Conservation (phyloP, 2,888 invertebrate species). For the Stegophylla sp. region DNA sequence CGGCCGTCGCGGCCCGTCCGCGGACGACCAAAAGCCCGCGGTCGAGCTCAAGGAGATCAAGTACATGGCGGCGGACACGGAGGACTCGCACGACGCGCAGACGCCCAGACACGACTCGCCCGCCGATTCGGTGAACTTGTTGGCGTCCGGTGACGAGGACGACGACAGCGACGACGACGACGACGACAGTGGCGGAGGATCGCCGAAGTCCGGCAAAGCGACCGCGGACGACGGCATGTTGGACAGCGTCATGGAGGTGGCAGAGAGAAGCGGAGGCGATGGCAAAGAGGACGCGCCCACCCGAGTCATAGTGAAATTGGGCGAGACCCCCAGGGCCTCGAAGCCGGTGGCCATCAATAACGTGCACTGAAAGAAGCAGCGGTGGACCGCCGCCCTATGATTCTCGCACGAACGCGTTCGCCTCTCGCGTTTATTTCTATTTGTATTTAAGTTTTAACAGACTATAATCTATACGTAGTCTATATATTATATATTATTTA, state of each 20-base stretch:
- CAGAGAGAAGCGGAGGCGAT: not conserved
- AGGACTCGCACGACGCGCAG: slow-evolving; percentile 10
- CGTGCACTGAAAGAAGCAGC: slow-evolving; percentile 6
- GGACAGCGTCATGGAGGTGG: not conserved
- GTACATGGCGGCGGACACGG: slow-evolving; percentile 31
- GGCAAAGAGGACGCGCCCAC: not conserved
- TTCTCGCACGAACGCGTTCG: too few species aligned
- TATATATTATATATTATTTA: not conserved
- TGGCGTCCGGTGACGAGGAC: slow-evolving; percentile 9
- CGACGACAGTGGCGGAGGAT: not conserved
- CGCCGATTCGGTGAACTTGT: slow-evolving; percentile 7
- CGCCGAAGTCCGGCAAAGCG: not conserved
- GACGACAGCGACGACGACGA: not conserved
- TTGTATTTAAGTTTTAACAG: too few species aligned
- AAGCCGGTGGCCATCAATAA: slow-evolving; percentile 37
- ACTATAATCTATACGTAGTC: not conserved
- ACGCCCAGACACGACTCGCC: not conserved
- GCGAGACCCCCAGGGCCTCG: slow-evolving; percentile 41
- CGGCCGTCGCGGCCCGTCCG: not conserved
- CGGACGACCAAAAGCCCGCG: not conserved
- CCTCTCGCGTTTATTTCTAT: too few species aligned
- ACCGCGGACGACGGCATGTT: not conserved
- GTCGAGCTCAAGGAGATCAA: slow-evolving; percentile 36
- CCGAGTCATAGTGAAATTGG: slow-evolving; percentile 35
- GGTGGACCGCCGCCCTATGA: not conserved